Percentiles rank a stretch among this genome's conserved stretches.
phyloP scores from a whole-genome alignment of 2,888 invertebrate genomes.

The Xylocampa areola region DNA sequence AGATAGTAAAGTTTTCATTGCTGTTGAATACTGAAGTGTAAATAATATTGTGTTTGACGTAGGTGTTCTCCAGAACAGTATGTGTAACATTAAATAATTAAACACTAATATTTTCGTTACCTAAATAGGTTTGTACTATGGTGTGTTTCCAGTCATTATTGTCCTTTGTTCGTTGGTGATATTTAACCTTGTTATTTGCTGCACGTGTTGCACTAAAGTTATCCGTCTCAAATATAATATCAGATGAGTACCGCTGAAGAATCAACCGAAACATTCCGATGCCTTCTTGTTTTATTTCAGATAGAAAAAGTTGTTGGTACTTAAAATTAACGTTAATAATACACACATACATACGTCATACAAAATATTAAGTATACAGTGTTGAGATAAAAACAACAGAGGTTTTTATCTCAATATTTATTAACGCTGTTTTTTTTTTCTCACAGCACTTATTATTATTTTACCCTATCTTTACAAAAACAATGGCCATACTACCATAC shows the following conservation, averaged over 20 bases:
- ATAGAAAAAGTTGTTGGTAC: background rate
- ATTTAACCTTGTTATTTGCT: slow-evolving; percentile 12
- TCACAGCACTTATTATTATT: background rate
- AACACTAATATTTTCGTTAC: slow-evolving; percentile 18
- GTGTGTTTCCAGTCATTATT: slow-evolving; percentile 9
- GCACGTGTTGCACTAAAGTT: background rate
- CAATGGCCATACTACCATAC: slow-evolving; percentile 12
- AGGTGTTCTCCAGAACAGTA: slow-evolving; percentile 6
- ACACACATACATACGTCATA: too few species aligned
- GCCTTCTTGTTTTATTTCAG: background rate
- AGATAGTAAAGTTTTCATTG: slow-evolving; percentile 18
- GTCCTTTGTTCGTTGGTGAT: slow-evolving; percentile 28
- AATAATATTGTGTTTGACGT: slow-evolving; percentile 4
- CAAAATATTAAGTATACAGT: too few species aligned
- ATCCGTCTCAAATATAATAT: too few species aligned
- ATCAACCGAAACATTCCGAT: too few species aligned
- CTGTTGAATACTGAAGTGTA: slow-evolving; percentile 16
- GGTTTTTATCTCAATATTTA: too few species aligned
- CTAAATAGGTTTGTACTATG: slow-evolving; percentile 3
- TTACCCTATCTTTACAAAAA: slow-evolving; percentile 22
- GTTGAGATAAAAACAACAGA: too few species aligned
- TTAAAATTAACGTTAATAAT: too few species aligned
- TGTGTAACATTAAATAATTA: slow-evolving; percentile 19
- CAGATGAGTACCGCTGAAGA: too few species aligned
- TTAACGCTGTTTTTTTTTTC: background rate